Evolutionary conservation across 2,113 vertebrate genomes (phyloP).

Genomic region (Nothoprocta pentlandii): DNA sequence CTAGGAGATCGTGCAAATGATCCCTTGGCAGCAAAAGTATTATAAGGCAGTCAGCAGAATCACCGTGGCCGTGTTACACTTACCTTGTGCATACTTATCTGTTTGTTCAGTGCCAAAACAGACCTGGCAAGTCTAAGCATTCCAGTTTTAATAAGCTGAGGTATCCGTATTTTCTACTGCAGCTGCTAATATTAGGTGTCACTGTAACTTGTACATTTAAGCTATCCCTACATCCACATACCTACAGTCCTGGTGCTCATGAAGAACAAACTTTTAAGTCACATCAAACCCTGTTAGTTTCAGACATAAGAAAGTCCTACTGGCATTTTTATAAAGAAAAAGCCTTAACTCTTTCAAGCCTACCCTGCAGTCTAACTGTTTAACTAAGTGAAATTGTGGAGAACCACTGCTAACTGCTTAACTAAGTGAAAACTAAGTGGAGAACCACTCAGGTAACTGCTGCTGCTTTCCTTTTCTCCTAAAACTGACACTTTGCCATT

Average conservation of each 20-base stretch:
- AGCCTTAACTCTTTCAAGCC: neutral
- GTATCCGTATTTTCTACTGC: neutral
- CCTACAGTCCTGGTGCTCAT: neutral
- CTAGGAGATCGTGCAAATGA: neutral
- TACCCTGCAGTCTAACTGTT: neutral
- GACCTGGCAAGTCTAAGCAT: neutral
- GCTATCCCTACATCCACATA: no score
- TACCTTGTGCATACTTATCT: neutral
- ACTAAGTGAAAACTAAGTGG: neutral
- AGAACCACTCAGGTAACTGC: neutral
- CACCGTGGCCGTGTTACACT: neutral
- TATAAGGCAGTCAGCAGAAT: neutral
- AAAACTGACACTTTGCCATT: neutral
- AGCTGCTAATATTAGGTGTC: neutral
- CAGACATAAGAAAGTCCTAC: neutral
- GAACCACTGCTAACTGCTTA: neutral
- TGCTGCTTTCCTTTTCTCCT: neutral
- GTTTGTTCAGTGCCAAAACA: neutral
- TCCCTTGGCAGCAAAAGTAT: neutral
- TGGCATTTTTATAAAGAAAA: neutral
- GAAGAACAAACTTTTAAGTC: neutral
- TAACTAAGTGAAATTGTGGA: neutral
- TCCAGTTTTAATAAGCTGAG: neutral
- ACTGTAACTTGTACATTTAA: rapidly evolving
- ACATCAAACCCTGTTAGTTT: neutral